Evolutionary conservation across 2,113 vertebrate genomes (phyloP), one percentile per base, ranked within the genome.

Genomic region (Ifrita kowaldi): DNA sequence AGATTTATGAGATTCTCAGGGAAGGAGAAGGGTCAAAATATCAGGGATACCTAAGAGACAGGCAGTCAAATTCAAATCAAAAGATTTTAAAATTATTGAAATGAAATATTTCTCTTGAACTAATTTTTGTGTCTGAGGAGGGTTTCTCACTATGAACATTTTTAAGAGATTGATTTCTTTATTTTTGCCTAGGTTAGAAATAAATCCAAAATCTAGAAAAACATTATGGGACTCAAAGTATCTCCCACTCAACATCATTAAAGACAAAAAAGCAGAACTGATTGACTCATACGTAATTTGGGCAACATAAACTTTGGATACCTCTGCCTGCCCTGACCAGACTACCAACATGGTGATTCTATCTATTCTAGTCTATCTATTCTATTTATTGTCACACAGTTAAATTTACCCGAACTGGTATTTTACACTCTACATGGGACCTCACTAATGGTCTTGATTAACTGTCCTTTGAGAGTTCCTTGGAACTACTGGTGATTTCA

Each of bases 91-190:
- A 74, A 59, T 47, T 55, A 63, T 39, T 32, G 3, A 70, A 67
- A 44, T 70, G 0, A 86, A 78, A 69, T 52, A 52, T 32, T 78
- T 69, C 19, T 79, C 15, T 85, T 76, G 18, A 81, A 62, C 18
- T 63, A 32, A 9, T 23, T 81, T 69, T 78, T 71, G 14, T 50
- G 11, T 50, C 47, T 28, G 9, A 11, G 13, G 32, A 77, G 4
- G 4, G 4, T 57, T 85, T 87, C 41, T 73, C 0, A 0, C 17
- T 74, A 9, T 10, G 4, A 67, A 79, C 2, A 44, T 64, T 89
- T 89, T 88, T 14, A 73, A 41, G 53, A 79, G 15, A 35, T 60
- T 20, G 3, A 56, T 71, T 94, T 68, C 5, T 44, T 35, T 56
- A 7, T 18, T 94, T 95, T 94, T 90, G 16, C 33, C 41, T n/a